These are phyloP conservation scores for Clostera curtula DNA, from an alignment of 2,888 invertebrate genomes.

Conservation along the genomic window DNA sequence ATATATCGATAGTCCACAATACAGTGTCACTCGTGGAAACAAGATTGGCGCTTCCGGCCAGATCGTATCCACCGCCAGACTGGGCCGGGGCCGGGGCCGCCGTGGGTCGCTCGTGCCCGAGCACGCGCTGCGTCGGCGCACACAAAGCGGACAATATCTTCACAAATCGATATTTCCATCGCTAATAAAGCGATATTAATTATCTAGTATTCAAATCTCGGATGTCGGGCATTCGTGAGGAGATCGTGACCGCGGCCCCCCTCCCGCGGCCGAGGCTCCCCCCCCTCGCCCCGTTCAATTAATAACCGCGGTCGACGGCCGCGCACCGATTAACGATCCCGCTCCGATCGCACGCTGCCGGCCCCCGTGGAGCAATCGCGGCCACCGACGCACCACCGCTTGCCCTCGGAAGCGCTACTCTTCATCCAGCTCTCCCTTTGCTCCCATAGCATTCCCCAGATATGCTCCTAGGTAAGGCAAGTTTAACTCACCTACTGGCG, in stretches of 20 bases:
- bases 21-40: too few species aligned
- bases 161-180: conserved; percentile 65
- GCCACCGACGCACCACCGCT: conserved; percentile 1
- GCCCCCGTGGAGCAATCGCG: conserved; percentile 13
- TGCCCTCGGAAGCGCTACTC: not conserved
- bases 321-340: conserved; percentile 44
- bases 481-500: too few species aligned
- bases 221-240: conserved; percentile 49
- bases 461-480: too few species aligned
- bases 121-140: conserved; percentile 33
- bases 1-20: too few species aligned
- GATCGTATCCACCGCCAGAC: too few species aligned
- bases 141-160: conserved; percentile 65
- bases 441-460: too few species aligned
- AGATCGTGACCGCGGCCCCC: conserved; percentile 45
- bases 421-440: too few species aligned
- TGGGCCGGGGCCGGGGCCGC: too few species aligned
- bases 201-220: conserved; percentile 73
- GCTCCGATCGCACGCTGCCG: conserved; percentile 37
- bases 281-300: conserved; percentile 24
- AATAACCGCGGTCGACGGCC: conserved; percentile 33
- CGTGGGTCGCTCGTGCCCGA: too few species aligned
- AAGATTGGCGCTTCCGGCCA: too few species aligned
- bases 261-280: conserved; percentile 16
- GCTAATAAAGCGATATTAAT: conserved; percentile 74